A percentile compares a stretch with the other conserved stretches of the same genome.
These are phyloP conservation scores for Diabrotica undecimpunctata DNA, from an alignment of 1,140 invertebrate species.

Conservation along the genomic window DNA sequence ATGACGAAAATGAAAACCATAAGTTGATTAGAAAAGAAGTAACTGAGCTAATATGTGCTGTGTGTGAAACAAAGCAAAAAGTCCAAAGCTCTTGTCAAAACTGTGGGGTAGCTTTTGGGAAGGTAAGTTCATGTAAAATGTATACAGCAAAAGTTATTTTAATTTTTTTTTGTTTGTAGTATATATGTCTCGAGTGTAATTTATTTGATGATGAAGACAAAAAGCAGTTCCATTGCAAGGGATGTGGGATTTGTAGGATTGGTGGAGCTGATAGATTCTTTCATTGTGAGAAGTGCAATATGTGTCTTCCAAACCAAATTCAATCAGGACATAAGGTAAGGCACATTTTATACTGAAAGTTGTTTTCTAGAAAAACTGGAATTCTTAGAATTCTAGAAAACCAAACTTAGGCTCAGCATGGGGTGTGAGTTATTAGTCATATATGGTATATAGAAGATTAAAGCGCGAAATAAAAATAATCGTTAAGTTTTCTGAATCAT, in stretches of 20 bases:
- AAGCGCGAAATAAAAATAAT: too few relatives aligned
- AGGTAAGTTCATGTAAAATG: slow-evolving; percentile 50
- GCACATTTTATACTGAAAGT: too few relatives aligned
- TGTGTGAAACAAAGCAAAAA: slow-evolving; percentile 76
- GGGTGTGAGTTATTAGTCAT: too few relatives aligned
- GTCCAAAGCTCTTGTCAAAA: slow-evolving; percentile 73
- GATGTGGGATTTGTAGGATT: slow-evolving; percentile 83
- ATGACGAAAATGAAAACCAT: slow-evolving; percentile 81
- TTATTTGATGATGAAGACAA: slow-evolving; percentile 88
- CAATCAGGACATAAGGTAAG: slow-evolving; percentile 76
- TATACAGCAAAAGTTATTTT: slow-evolving; percentile 1
- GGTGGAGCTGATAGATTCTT: slow-evolving; percentile 82
- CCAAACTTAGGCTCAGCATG: too few relatives aligned
- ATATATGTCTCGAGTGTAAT: slow-evolving; percentile 81
- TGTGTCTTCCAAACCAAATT: slow-evolving; percentile 76
- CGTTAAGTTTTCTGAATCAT: too few relatives aligned
- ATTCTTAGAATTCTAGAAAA: too few relatives aligned
- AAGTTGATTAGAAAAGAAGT: slow-evolving; percentile 77
- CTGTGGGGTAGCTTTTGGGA: slow-evolving; percentile 73
- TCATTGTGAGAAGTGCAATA: slow-evolving; percentile 82
- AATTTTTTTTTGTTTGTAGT: slow-evolving; percentile 53
- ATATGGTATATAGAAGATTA: too few relatives aligned
- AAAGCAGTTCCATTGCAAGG: slow-evolving; percentile 83
- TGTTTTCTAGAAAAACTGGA: too few relatives aligned
- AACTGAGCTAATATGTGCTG: slow-evolving; percentile 74